Evolutionary conservation across 1,140 invertebrate species (phyloP), one percentile per base, ranked within the genome.

Genomic region (Atta cephalotes): DNA sequence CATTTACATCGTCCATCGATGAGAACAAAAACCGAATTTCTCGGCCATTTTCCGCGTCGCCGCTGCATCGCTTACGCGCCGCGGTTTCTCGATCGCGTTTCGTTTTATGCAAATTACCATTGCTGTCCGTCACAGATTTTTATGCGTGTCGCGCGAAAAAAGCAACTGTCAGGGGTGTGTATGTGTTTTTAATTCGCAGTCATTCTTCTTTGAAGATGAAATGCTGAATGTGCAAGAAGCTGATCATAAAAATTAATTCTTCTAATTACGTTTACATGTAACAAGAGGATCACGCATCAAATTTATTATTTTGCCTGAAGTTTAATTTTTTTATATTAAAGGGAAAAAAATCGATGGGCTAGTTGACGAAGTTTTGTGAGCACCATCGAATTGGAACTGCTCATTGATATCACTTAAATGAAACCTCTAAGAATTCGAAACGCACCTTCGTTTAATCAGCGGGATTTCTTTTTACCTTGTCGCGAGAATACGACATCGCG

Each of bases 1-100:
- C 82, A 74, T 84, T 76, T 76, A 76, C 70, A 66, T 85, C 82
- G 82, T 68, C 82, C 82, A 85, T 85, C 82, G 82, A 85, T 85
- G 82, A 79, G 74, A 79, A 85, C 60, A 79, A 85, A 85, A 85
- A 85, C 62, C 74, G 70, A 84, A 84, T 84, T 84, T 84, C 80
- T 82, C 80, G 80, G 80, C 80, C 80, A 82, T 82, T 82, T 82
- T 82, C 80, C 80, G 80, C 70, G 80, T 74, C 56, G 56, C 80
- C 70, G 56, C 70, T 74, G 80, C 70, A 76, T 84, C 56, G 80
- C 70, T 82, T 82, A 84, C 56, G 68, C 60, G 80, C 49, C 66
- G 84, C 53, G 72, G 60, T 68, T 70, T 63, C 66, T 77, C 81
- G 74, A 88, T 91, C 84, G 85, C 70, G 28, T 82, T 82, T 82